Evolutionary conservation across 2,797 vertebrate genomes (phyloP).

Genomic region (Epinephelus awoara): DNA sequence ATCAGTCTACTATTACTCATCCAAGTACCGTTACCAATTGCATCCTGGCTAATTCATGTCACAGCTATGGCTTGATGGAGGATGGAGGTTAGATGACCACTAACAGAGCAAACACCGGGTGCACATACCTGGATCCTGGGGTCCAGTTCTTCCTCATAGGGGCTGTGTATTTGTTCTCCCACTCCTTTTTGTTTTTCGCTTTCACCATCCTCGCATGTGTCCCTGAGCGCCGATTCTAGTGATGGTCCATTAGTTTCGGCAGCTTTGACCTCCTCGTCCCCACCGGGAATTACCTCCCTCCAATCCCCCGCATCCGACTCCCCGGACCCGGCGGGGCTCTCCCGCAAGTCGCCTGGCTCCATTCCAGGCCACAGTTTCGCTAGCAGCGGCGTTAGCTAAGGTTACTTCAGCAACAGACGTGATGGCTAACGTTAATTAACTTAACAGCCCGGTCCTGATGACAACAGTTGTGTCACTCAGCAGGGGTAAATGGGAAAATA

Average conservation of each 20-base stretch:
- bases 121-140: constrained; percentile 90
- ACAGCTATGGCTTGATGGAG: background rate
- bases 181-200: constrained; percentile 57
- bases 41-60: background rate
- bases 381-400: constrained; percentile 33
- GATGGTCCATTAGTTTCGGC: constrained; percentile 50
- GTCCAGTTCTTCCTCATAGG: constrained; percentile 91
- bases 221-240: constrained; percentile 36
- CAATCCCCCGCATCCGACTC: constrained; percentile 83
- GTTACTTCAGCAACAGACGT: background rate
- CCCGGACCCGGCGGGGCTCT: constrained; percentile 88
- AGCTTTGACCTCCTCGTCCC: constrained; percentile 63
- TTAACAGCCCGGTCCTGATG: accelerated
- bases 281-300: constrained; percentile 81
- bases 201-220: constrained; percentile 54
- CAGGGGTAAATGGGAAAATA: background rate
- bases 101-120: background rate
- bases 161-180: constrained; percentile 73
- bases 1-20: background rate
- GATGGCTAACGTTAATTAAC: background rate
- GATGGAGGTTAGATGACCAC: background rate
- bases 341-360: constrained; percentile 85
- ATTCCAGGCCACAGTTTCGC: constrained; percentile 71
- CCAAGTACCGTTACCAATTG: background rate
- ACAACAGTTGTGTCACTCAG: background rate